Percentiles rank a stretch among this genome's conserved stretches.
Evolutionary conservation across 1,140 invertebrate genomes (phyloP).

Genomic region (Lysiphlebus fabarum): DNA sequence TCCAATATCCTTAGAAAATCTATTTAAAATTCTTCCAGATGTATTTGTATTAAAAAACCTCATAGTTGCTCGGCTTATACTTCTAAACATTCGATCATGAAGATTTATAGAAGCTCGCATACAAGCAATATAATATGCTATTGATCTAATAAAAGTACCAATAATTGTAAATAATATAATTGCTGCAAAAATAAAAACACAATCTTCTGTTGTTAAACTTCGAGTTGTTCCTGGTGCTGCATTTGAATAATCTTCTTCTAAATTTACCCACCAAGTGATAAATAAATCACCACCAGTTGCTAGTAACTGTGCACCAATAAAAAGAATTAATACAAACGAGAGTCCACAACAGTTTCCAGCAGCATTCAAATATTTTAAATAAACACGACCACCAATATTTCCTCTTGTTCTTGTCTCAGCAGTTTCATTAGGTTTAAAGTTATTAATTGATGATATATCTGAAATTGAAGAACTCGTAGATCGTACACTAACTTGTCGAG

Average conservation of each 20-base stretch:
- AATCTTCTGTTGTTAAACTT: slow-evolving; percentile 18
- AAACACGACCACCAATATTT: too few species aligned
- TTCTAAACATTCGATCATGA: slow-evolving; percentile 67
- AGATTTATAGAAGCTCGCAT: slow-evolving; percentile 65
- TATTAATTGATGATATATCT: too few species aligned
- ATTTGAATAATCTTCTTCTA: background rate
- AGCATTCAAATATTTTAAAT: too few species aligned
- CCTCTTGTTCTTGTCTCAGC: too few species aligned
- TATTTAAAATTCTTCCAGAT: slow-evolving; percentile 69
- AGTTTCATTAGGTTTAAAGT: too few species aligned
- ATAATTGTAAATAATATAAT: slow-evolving; percentile 54
- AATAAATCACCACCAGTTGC: background rate
- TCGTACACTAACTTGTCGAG: too few species aligned
- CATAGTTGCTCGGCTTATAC: slow-evolving; percentile 62
- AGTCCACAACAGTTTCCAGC: too few species aligned
- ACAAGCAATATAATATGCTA: slow-evolving; percentile 64
- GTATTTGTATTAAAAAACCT: slow-evolving; percentile 78
- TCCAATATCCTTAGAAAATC: slow-evolving; percentile 77
- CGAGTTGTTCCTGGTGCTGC: background rate
- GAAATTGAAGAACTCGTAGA: too few species aligned
- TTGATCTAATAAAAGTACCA: slow-evolving; percentile 53
- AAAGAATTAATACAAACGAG: too few species aligned
- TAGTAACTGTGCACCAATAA: background rate
- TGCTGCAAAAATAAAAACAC: slow-evolving; percentile 56
- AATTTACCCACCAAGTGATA: too few species aligned